These are phyloP conservation scores for Rafetus swinhoei DNA, from an alignment of 2,113 vertebrate genomes.

Conservation along the genomic window DNA sequence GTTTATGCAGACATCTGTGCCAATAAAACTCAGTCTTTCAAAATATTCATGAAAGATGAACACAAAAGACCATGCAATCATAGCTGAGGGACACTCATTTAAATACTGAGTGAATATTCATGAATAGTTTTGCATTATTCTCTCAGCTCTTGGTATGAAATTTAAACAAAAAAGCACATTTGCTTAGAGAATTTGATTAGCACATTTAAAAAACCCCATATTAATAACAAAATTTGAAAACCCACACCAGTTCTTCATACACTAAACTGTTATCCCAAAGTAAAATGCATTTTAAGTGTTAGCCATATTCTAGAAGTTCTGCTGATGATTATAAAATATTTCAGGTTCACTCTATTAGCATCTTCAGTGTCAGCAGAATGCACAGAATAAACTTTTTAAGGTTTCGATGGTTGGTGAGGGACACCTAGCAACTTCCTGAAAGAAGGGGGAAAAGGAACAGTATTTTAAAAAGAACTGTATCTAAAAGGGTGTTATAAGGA, in stretches of 20 bases:
- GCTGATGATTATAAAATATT: background rate
- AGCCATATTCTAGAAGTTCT: background rate
- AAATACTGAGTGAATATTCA: conserved; percentile 24
- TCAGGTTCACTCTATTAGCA: background rate
- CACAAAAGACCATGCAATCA: background rate
- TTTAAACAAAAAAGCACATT: conserved; percentile 3
- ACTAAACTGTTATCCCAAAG: background rate
- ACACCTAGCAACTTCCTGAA: background rate
- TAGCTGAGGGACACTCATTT: background rate
- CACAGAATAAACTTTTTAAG: background rate
- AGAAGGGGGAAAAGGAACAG: too few relatives aligned
- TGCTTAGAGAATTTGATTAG: background rate
- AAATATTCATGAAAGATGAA: background rate
- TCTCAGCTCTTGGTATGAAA: background rate
- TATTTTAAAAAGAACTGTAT: too few relatives aligned
- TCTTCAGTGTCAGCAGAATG: conserved; percentile 8
- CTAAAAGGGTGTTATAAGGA: too few relatives aligned
- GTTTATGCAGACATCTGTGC: background rate
- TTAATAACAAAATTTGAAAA: background rate
- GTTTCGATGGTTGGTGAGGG: background rate
- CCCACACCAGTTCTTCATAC: background rate
- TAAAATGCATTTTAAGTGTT: background rate
- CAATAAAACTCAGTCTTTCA: background rate
- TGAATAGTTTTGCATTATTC: background rate
- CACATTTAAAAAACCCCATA: background rate